Percentiles rank a stretch among this genome's conserved stretches.
Evolutionary conservation across 2,888 invertebrate genomes (phyloP).

Genomic region (Volucella zonaria): DNA sequence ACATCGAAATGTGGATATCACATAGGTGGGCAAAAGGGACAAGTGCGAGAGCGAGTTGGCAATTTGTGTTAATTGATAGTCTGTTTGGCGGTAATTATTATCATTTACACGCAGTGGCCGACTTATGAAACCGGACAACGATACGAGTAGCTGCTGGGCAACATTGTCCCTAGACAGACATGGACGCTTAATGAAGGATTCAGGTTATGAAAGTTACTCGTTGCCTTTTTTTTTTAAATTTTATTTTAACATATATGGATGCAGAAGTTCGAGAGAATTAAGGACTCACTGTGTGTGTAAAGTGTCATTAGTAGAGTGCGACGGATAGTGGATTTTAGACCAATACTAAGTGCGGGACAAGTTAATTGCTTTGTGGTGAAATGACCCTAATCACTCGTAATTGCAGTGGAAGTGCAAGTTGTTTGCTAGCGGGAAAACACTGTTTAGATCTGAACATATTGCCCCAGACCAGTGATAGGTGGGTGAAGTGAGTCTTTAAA

Average conservation of each 20-base stretch:
- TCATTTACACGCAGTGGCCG: conserved; percentile 66
- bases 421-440: conserved; percentile 4
- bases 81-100: conserved; percentile 67
- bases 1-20: background rate
- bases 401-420: conserved; percentile 46
- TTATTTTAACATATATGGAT: conserved; percentile 1
- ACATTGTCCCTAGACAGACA: conserved; percentile 39
- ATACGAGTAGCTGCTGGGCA: conserved; percentile 13
- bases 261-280: background rate
- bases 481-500: too few relatives aligned
- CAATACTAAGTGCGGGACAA: background rate
- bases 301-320: conserved; percentile 43
- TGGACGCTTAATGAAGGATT: conserved; percentile 51
- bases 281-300: conserved; percentile 47
- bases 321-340: background rate
- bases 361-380: conserved; percentile 54
- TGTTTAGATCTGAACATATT: conserved; percentile 5
- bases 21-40: background rate
- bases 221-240: background rate
- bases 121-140: conserved; percentile 32
- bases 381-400: conserved; percentile 59
- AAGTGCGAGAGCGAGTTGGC: conserved; percentile 50
- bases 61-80: conserved; percentile 73
- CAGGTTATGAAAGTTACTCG: conserved; percentile 21
- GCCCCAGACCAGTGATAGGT: background rate